phyloP scores from a whole-genome alignment of 2,888 invertebrate species.

The Sesia apiformis region DNA sequence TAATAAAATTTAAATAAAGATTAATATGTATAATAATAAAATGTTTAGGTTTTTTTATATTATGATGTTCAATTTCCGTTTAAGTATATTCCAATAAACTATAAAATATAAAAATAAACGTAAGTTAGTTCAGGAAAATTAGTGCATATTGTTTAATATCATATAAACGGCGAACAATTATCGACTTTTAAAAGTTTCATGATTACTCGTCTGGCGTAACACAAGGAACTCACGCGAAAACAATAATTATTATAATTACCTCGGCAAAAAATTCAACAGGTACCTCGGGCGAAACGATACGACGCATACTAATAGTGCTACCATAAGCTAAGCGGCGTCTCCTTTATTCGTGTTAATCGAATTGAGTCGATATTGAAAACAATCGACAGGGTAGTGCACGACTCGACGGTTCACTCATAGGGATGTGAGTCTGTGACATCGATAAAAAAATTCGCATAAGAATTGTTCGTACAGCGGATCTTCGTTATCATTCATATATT shows the following conservation, averaged over 20 bases:
- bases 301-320: slow-evolving; percentile 49
- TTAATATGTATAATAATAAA: too few species aligned
- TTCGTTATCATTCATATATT: too few species aligned
- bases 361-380: slow-evolving; percentile 69
- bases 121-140: too few species aligned
- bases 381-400: slow-evolving; percentile 69
- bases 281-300: slow-evolving; percentile 21
- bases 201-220: neutral
- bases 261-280: slow-evolving; percentile 44
- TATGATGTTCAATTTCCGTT: too few species aligned
- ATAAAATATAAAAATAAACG: too few species aligned
- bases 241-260: slow-evolving; percentile 51
- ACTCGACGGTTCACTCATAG: slow-evolving; percentile 25
- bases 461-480: neutral
- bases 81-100: too few species aligned
- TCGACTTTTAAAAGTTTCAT: too few species aligned
- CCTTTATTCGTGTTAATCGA: slow-evolving; percentile 68
- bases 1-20: too few species aligned
- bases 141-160: too few species aligned
- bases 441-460: neutral
- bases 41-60: too few species aligned
- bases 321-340: slow-evolving; percentile 47
- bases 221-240: neutral
- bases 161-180: too few species aligned
- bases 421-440: slow-evolving; percentile 16